Evolutionary conservation across 2,113 vertebrate species (phyloP).

Genomic region (Microcebus lehilahytsara): DNA sequence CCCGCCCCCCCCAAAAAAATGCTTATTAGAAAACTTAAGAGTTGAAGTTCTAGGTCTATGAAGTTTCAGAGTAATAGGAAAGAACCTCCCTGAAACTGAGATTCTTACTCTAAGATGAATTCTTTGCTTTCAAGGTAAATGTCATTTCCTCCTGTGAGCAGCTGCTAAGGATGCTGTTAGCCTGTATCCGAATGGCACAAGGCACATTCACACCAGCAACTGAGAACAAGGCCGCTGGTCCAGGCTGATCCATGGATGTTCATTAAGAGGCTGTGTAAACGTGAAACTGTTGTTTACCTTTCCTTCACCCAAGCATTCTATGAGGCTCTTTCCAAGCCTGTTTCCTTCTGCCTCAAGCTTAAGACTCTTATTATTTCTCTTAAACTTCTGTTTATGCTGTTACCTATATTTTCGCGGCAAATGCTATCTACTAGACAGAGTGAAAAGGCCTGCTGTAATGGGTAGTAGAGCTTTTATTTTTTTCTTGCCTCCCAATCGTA

Average conservation of each 20-base stretch:
- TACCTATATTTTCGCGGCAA: conserved; percentile 51
- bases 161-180: background rate
- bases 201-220: background rate
- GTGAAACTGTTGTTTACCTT: background rate
- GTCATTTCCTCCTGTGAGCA: background rate
- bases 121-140: background rate
- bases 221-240: background rate
- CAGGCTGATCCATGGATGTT: background rate
- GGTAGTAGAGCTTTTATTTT: background rate
- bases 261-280: conserved; percentile 4
- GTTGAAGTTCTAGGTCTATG: background rate
- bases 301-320: conserved; percentile 2
- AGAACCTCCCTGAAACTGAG: background rate
- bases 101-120: background rate
- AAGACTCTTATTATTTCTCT: conserved; percentile 46
- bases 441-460: background rate
- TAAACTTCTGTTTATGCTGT: conserved; percentile 45
- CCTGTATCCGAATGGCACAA: background rate
- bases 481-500: background rate
- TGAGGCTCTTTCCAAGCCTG: background rate
- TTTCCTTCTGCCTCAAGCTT: conserved; percentile 40
- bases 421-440: conserved; percentile 34
- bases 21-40: background rate
- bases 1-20: background rate
- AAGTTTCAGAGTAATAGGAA: background rate